Evolutionary conservation across 2,113 vertebrate genomes (phyloP).

Genomic region (Rhinolophus ferrumequinum): DNA sequence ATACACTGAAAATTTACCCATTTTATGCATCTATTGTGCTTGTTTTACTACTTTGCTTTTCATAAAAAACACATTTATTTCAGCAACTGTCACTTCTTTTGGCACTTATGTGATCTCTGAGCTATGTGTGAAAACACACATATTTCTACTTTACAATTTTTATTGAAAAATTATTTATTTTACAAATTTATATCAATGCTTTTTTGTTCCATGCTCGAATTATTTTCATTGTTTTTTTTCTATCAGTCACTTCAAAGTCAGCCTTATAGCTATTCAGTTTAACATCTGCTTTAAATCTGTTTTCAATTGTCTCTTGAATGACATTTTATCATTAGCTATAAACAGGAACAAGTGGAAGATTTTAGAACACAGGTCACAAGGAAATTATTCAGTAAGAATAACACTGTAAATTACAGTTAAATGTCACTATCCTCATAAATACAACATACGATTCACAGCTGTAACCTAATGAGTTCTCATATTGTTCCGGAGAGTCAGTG

Average conservation of each 20-base stretch:
- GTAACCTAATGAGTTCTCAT: conserved; percentile 53
- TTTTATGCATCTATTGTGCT: conserved; percentile 88
- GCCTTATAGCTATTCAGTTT: conserved; percentile 53
- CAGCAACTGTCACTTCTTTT: conserved; percentile 84
- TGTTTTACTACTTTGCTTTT: conserved; percentile 86
- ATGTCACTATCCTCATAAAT: conserved; percentile 45
- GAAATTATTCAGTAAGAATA: conserved; percentile 61
- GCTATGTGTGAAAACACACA: conserved; percentile 80
- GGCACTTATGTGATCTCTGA: conserved; percentile 87
- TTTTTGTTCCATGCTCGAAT: conserved; percentile 79
- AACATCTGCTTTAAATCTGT: conserved; percentile 69
- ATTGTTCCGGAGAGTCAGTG: conserved; percentile 19
- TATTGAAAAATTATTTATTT: conserved; percentile 85
- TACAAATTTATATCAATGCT: conserved; percentile 77
- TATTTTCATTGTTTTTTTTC: conserved; percentile 75
- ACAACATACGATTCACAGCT: background rate
- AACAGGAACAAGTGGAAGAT: conserved; percentile 57
- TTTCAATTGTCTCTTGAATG: conserved; percentile 52
- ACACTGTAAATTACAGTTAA: conserved; percentile 59
- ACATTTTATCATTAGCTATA: conserved; percentile 54
- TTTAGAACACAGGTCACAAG: conserved; percentile 56
- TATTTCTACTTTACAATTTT: conserved; percentile 82
- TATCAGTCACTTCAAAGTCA: conserved; percentile 77
- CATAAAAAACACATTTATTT: conserved; percentile 88
- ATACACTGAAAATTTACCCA: conserved; percentile 86